Evolutionary conservation across 2,797 vertebrate species (phyloP), one percentile per base, ranked within the genome.

Genomic region (Setipinna tenuifilis): DNA sequence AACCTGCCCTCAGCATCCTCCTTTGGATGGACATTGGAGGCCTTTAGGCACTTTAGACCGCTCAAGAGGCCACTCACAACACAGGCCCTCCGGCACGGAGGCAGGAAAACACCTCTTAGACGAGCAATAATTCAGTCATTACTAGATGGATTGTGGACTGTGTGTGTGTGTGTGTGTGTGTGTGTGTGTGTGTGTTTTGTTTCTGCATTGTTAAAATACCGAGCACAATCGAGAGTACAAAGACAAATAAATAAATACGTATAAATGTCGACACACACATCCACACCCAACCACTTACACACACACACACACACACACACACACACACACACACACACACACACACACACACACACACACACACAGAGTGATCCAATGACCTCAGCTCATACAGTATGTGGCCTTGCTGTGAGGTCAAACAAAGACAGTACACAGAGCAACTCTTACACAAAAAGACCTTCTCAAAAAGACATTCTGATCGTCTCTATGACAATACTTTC

Each of bases 131-230:
- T 35, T 75, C 16, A 75, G 12, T 41, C 25, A 12, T 35, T 16
- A 12, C 17, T 16, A 35, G 28, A 35, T 75, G 6, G 50, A 54
- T 7, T 71, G 28, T 25, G 25, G 21, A 28, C 10, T 68, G 23
- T 68, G 62, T 68, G 25, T 68, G 25, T 68, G 62, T 75, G 65
- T 71, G 65, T 71, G 65, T 71, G 65, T 71, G 23, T 28, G 62
- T 28, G 25, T 68, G 62, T 28, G 62, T 28, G 65, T 71, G 65
- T 71, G 14, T 11, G 23, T 28, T 68, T 1, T 68, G 65, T 14
- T 16, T 31, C 28, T 71, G 65, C 28, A 71, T 71, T 31, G 58
- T 35, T 17, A 71, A 14, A 16, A 31, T 35, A 28, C 25, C 6
- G 65, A 71, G 9, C 25, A 71, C 28, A 31, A 31, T 71, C 61